Evolutionary conservation across 1,140 invertebrate genomes (phyloP), one percentile per base, ranked within the genome.

Genomic region (Diploscapter pachys): DNA sequence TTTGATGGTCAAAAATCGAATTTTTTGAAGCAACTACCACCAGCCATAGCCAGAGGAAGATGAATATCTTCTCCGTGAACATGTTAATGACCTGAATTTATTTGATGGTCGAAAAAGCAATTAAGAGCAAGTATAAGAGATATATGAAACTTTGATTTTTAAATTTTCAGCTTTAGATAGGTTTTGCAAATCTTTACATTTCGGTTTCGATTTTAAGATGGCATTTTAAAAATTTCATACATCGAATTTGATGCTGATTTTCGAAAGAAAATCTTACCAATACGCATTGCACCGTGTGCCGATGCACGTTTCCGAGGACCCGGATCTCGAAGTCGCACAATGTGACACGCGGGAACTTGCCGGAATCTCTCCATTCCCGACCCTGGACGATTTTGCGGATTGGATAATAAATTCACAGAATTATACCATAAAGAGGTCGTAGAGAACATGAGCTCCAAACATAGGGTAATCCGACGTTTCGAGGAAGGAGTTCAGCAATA

Each of bases 401-500:
- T 9, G 8, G 63, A 6, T 9, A 65, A 50, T 9, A 68, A 50
- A 53, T 48, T 54, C 62, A 77, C 65, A 31, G 31, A 31, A 31
- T 31, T 31, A 53, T n/a, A 83, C 83, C 80, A 76, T 78, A 5
- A 87, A 81, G 51, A 89, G 74, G 71, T 88, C 86, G 65, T 84
- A 82, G 0, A 89, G 63, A 11, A 89, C 87, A 79, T 89, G 87
- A 1, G 87, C 82, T 54, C 88, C 88, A 79, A 88, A 89, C 62
- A 88, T 78, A 79, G 88, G 87, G 76, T 87, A 89, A 66, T 89
- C 87, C 61, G 79, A 68, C 50, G 86, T 87, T 52, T 88, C 88
- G 56, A 89, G 80, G 76, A 89, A 89, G 55, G 81, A 81, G 80
- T 89, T 89, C 62, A 89, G 80, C 71, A 88, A 81, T 80, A 88